phyloP scores from a whole-genome alignment of 2,888 invertebrate genomes.

The Tipula confusa region DNA sequence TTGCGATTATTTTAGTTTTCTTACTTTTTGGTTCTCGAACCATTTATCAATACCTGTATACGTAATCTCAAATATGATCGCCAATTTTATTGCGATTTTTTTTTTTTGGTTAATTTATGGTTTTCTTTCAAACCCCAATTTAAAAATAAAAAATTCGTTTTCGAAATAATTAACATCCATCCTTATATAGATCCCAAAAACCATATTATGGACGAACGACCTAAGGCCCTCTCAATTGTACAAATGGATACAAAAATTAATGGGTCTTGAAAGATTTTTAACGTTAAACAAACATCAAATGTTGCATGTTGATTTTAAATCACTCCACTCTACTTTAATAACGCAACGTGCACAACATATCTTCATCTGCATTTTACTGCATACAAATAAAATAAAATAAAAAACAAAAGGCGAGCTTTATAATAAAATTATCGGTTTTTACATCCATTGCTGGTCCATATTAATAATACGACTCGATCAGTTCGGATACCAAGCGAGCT shows the following conservation, averaged over 20 bases:
- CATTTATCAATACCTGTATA: background rate
- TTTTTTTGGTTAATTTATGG: slow-evolving; percentile 3
- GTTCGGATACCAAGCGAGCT: no score
- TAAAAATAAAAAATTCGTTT: no score
- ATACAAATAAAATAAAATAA: background rate
- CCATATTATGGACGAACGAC: no score
- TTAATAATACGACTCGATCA: no score
- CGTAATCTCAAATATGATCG: background rate
- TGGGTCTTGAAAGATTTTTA: no score
- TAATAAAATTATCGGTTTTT: no score
- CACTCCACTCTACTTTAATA: background rate
- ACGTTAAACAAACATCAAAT: background rate
- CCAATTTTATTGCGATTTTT: background rate
- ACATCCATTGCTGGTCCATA: no score
- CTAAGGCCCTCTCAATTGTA: background rate
- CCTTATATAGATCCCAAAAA: no score
- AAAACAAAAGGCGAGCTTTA: background rate
- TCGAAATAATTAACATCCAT: no score
- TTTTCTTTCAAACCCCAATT: no score
- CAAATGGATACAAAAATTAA: background rate
- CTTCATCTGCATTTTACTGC: background rate
- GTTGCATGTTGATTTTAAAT: background rate
- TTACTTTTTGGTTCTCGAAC: background rate
- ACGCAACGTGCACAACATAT: background rate
- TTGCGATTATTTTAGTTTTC: background rate